These are phyloP conservation scores for Rhincodon typus DNA, from an alignment of 2,797 vertebrate genomes.

Conservation along the genomic window DNA sequence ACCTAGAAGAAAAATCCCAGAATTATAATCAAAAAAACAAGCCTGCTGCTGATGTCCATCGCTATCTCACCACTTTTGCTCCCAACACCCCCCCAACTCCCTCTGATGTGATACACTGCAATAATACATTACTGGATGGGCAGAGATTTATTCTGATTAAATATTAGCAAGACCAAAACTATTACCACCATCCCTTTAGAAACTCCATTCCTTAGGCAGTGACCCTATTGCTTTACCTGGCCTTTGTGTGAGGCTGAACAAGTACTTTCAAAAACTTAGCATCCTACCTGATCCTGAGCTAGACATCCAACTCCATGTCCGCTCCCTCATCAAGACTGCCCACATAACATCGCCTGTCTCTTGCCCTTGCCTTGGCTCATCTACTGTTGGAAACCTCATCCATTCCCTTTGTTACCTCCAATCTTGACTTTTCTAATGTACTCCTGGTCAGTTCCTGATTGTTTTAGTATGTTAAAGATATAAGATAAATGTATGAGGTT, in stretches of 20 bases:
- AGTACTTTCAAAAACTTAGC: neutral
- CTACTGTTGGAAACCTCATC: neutral
- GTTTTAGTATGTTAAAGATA: neutral
- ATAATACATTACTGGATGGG: neutral
- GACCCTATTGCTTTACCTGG: neutral
- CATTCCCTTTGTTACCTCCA: neutral
- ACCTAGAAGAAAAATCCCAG: constrained; percentile 3
- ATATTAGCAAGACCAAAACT: neutral
- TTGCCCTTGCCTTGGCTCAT: neutral
- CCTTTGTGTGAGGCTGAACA: neutral
- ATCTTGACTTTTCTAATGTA: neutral
- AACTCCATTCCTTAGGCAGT: neutral
- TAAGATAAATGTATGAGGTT: neutral
- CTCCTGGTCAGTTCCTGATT: neutral
- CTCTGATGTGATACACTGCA: neutral
- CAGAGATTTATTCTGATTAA: neutral
- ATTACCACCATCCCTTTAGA: neutral
- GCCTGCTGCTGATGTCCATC: neutral
- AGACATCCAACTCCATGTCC: too few species aligned
- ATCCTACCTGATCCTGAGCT: neutral
- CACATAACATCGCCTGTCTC: neutral
- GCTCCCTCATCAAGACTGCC: neutral
- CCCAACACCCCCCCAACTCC: neutral
- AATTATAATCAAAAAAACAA: neutral
- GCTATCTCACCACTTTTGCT: neutral